A percentile compares a stretch with the other conserved stretches of the same genome.
Evolutionary conservation across 2,888 invertebrate species (phyloP).

Genomic region (Volucella inanis): DNA sequence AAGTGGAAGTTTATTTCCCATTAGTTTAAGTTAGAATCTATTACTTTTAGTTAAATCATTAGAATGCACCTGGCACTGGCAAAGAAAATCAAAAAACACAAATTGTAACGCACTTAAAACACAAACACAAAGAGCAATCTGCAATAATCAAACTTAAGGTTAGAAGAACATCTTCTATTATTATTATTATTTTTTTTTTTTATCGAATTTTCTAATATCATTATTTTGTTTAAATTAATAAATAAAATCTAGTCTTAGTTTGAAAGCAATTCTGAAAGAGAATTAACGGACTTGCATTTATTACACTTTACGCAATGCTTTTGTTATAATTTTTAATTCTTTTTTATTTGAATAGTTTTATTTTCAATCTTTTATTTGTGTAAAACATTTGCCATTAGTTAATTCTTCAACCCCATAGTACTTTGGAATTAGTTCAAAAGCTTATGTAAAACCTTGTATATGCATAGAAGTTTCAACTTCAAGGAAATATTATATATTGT

Average conservation of each 20-base stretch:
- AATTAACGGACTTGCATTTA: conserved; percentile 56
- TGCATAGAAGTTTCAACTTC: conserved; percentile 25
- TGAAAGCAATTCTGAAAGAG: conserved; percentile 51
- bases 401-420: conserved; percentile 49
- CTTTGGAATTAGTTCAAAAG: conserved; percentile 33
- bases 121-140: conserved; percentile 24
- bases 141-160: conserved; percentile 49
- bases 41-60: conserved; percentile 37
- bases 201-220: conserved; percentile 23
- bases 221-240: conserved; percentile 45
- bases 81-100: background rate
- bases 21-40: conserved; percentile 32
- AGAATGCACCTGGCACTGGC: conserved; percentile 15
- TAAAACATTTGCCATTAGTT: conserved; percentile 71
- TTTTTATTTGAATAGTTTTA: conserved; percentile 23
- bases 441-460: conserved; percentile 18
- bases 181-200: conserved; percentile 2
- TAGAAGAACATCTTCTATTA: conserved; percentile 5
- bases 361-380: conserved; percentile 41
- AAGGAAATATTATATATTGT: conserved; percentile 13
- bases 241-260: conserved; percentile 75
- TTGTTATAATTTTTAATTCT: conserved; percentile 27
- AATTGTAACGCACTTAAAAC: conserved; percentile 4
- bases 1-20: conserved; percentile 29
- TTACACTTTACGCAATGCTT: conserved; percentile 14